phyloP scores from a whole-genome alignment of 2,888 invertebrate species.

The Lasius platythorax region DNA sequence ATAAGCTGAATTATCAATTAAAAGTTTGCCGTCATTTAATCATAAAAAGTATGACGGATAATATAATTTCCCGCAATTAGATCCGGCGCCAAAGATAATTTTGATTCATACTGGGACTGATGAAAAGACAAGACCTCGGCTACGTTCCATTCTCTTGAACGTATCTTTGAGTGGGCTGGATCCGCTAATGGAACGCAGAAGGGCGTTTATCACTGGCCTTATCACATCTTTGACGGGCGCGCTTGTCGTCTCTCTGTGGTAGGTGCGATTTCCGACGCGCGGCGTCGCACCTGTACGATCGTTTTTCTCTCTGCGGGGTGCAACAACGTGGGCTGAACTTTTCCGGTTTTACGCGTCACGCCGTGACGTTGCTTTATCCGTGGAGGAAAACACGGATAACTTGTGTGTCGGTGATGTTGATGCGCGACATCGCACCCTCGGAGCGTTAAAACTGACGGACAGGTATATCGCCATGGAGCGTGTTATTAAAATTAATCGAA shows the following conservation, averaged over 20 bases:
- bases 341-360: conserved; percentile 67
- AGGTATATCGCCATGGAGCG: conserved; percentile 24
- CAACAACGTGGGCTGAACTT: conserved; percentile 65
- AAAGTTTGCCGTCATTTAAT: not conserved
- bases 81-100: not conserved
- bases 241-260: conserved; percentile 39
- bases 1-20: not conserved
- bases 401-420: conserved; percentile 45
- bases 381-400: conserved; percentile 51
- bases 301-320: conserved; percentile 76
- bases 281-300: conserved; percentile 67
- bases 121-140: not conserved
- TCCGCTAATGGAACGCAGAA: conserved; percentile 47
- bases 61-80: conserved; percentile 14
- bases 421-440: conserved; percentile 46
- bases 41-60: not conserved
- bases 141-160: not conserved
- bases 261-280: conserved; percentile 65
- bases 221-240: conserved; percentile 45
- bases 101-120: not conserved
- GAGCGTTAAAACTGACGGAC: conserved; percentile 54
- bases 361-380: conserved; percentile 70
- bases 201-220: conserved; percentile 47
- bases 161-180: conserved; percentile 28
- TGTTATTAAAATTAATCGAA: conserved; percentile 62